A percentile compares a stretch with the other conserved stretches of the same genome.
Conservation (phyloP, 2,888 invertebrate genomes). For the Brenthis hecate region DNA sequence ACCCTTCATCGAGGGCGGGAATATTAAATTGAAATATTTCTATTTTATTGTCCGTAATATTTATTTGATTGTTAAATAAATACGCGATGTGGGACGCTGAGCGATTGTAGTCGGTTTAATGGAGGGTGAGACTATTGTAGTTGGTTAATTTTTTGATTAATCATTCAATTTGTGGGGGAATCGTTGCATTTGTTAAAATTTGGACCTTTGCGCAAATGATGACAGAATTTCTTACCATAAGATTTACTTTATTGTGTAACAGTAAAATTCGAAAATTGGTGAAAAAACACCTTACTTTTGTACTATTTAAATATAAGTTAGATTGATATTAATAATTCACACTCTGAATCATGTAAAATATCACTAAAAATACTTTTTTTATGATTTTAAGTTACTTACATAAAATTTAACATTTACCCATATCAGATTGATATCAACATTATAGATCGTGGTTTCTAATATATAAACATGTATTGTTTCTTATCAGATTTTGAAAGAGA, state of each 20-base stretch:
- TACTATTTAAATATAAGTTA: too few species aligned
- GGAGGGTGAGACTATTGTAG: slow-evolving; percentile 73
- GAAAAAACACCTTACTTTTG: background rate
- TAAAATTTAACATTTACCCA: too few species aligned
- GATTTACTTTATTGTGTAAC: background rate
- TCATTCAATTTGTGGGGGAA: slow-evolving; percentile 68
- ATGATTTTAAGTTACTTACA: too few species aligned
- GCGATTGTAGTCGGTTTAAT: slow-evolving; percentile 73
- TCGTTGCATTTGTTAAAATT: slow-evolving; percentile 65
- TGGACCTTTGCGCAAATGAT: slow-evolving; percentile 53
- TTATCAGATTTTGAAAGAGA: slow-evolving; percentile 47
- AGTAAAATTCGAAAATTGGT: background rate
- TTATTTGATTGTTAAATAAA: slow-evolving; percentile 83
- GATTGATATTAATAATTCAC: too few species aligned
- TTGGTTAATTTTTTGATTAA: slow-evolving; percentile 83
- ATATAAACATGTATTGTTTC: slow-evolving; percentile 8
- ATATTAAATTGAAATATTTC: slow-evolving; percentile 81
- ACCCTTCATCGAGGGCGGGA: slow-evolving; percentile 74
- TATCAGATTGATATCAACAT: background rate
- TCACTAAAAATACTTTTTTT: too few species aligned
- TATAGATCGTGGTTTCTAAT: background rate
- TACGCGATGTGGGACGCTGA: slow-evolving; percentile 77
- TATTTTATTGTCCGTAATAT: slow-evolving; percentile 81
- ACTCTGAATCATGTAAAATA: too few species aligned
- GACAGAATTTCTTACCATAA: slow-evolving; percentile 27